These are phyloP conservation scores for Reticulitermes speratus DNA, from an alignment of 1,140 invertebrate species.

Conservation along the genomic window DNA sequence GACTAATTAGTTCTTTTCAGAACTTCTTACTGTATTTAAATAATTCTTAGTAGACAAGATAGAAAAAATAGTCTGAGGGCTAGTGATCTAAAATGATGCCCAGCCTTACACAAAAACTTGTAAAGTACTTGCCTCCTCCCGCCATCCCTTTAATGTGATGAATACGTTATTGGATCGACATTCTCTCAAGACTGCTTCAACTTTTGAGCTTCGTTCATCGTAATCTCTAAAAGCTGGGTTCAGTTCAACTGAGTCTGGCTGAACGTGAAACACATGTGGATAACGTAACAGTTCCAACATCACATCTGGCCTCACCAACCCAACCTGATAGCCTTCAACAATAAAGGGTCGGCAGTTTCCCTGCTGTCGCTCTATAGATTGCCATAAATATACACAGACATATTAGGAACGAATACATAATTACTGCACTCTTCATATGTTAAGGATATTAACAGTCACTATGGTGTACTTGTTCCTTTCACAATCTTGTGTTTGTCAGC, in stretches of 20 bases:
- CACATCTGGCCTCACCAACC: constrained; percentile 79
- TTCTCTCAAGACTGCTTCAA: constrained; percentile 77
- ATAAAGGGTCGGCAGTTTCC: constrained; percentile 81
- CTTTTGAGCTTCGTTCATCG: constrained; percentile 69
- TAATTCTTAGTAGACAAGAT: no score
- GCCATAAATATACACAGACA: not conserved
- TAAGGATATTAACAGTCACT: no score
- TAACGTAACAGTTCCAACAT: constrained; percentile 74
- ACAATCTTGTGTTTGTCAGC: no score
- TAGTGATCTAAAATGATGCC: no score
- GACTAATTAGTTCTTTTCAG: no score
- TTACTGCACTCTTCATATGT: no score
- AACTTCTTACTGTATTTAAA: no score
- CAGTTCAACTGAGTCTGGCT: constrained; percentile 70
- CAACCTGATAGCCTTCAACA: constrained; percentile 83
- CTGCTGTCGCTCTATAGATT: constrained; percentile 61
- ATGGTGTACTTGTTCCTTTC: no score
- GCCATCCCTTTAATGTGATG: constrained; percentile 79
- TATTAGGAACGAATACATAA: no score
- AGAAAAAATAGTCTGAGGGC: no score
- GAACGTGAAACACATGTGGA: constrained; percentile 77
- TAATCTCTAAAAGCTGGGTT: constrained; percentile 84
- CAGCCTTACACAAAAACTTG: no score
- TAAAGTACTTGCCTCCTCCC: constrained; percentile 71
- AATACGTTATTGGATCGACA: constrained; percentile 65